Percentiles rank a stretch among this genome's conserved stretches.
These are phyloP conservation scores for Clarias magur DNA, from an alignment of 2,113 vertebrate genomes.

Conservation along the genomic window DNA sequence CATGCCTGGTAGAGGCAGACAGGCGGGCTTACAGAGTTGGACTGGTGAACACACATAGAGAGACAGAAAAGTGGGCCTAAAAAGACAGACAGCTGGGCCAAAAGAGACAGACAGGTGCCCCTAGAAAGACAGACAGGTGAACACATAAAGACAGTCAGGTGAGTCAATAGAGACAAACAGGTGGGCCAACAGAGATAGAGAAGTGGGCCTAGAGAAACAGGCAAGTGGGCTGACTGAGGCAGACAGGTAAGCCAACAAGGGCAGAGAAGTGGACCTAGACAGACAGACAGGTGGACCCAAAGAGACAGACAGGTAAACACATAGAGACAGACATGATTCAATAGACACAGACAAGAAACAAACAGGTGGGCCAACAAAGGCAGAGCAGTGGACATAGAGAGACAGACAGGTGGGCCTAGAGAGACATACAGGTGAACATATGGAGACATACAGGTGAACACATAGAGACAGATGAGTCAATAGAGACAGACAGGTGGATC, in stretches of 20 bases:
- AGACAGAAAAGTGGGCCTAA: not conserved
- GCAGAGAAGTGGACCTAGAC: not conserved
- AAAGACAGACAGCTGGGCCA: not conserved
- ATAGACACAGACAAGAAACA: not conserved
- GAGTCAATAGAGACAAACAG: not conserved
- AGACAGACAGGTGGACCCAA: not conserved
- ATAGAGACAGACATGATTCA: not conserved
- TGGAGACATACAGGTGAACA: not conserved
- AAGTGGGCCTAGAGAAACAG: not conserved
- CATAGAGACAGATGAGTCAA: too few species aligned
- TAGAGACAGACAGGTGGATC: not conserved
- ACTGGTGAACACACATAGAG: not conserved
- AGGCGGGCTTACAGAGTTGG: not conserved
- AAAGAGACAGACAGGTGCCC: not conserved
- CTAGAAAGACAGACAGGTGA: not conserved
- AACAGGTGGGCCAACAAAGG: not conserved
- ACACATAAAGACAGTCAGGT: not conserved
- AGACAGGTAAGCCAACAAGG: not conserved
- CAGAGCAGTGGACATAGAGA: not conserved
- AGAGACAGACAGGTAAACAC: not conserved
- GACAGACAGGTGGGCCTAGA: not conserved
- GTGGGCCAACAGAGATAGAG: not conserved
- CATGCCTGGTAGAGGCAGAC: slow-evolving; percentile 5
- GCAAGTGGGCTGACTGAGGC: not conserved
- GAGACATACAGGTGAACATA: not conserved